A percentile compares a stretch with the other conserved stretches of the same genome.
Evolutionary conservation across 1,140 invertebrate species (phyloP).

Genomic region (Patella vulgata): DNA sequence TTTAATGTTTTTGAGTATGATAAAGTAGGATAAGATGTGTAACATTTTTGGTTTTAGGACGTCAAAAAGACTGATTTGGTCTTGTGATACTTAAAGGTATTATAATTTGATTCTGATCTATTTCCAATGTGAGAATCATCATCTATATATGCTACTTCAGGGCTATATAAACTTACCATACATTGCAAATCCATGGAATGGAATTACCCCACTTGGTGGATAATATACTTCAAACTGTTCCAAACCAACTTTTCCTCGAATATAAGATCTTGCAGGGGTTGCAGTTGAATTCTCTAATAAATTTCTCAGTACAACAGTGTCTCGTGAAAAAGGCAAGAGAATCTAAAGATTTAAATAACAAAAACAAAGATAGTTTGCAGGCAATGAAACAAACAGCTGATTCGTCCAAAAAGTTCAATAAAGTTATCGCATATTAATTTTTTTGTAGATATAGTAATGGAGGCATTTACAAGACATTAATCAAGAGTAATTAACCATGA

Average conservation of each 20-base stretch:
- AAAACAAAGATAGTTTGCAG: neutral
- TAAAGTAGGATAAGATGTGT: too few species aligned
- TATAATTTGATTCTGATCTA: too few species aligned
- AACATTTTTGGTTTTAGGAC: too few species aligned
- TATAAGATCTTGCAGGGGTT: conserved; percentile 64
- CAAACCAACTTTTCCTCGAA: conserved; percentile 63
- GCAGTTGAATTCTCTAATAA: conserved; percentile 63
- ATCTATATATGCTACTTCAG: neutral
- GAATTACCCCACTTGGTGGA: conserved; percentile 93
- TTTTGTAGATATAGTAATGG: too few species aligned
- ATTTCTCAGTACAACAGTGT: conserved; percentile 79
- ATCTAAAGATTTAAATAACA: conserved; percentile 72
- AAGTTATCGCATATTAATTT: too few species aligned
- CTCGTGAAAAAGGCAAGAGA: conserved; percentile 93
- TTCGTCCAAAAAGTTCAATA: too few species aligned
- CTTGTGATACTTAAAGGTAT: too few species aligned
- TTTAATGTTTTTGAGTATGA: too few species aligned
- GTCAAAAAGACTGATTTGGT: too few species aligned
- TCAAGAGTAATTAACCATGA: too few species aligned
- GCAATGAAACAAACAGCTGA: neutral
- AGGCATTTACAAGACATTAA: too few species aligned
- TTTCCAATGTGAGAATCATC: too few species aligned
- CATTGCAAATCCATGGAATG: conserved; percentile 97
- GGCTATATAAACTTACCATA: conserved; percentile 78
- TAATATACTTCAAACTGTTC: conserved; percentile 75